phyloP scores from a whole-genome alignment of 2,113 vertebrate species.

The Narcine bancroftii region DNA sequence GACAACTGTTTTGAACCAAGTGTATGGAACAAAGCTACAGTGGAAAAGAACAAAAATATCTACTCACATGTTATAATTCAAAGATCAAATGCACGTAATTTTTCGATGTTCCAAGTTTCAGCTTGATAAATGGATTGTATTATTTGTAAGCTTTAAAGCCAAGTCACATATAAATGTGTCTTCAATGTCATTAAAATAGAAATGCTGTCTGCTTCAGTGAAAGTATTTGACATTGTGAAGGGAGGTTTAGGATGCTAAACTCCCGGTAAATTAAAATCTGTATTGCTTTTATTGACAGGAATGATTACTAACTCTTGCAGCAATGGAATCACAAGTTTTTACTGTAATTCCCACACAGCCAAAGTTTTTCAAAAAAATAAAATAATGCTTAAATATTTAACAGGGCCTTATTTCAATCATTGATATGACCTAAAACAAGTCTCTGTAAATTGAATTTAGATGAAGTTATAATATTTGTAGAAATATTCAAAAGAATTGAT shows the following conservation, averaged over 20 bases:
- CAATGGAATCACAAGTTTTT: conserved; percentile 3
- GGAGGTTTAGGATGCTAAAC: not conserved
- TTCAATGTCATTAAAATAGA: not conserved
- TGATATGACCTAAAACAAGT: not conserved
- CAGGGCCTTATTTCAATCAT: not conserved
- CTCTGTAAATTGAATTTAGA: not conserved
- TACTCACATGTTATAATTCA: not conserved
- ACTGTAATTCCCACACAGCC: not conserved
- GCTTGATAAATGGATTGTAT: conserved; percentile 16
- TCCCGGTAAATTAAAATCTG: not conserved
- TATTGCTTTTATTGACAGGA: conserved; percentile 1
- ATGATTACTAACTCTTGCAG: not conserved
- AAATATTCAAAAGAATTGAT: not conserved
- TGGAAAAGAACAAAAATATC: not conserved
- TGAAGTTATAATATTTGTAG: conserved; percentile 14
- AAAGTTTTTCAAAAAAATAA: conserved; percentile 9
- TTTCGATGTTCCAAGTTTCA: not conserved
- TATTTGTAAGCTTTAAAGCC: conserved; percentile 31
- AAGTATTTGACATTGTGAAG: conserved; percentile 14
- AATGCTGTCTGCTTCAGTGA: not conserved
- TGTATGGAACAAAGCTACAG: not conserved
- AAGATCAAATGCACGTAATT: conserved; percentile 12
- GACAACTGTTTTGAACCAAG: not conserved
- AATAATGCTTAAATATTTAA: conserved; percentile 9
- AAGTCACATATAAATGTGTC: conserved; percentile 3